Conservation (phyloP, 2,888 invertebrate genomes). For the Lepidocyrtoides sp. region DNA sequence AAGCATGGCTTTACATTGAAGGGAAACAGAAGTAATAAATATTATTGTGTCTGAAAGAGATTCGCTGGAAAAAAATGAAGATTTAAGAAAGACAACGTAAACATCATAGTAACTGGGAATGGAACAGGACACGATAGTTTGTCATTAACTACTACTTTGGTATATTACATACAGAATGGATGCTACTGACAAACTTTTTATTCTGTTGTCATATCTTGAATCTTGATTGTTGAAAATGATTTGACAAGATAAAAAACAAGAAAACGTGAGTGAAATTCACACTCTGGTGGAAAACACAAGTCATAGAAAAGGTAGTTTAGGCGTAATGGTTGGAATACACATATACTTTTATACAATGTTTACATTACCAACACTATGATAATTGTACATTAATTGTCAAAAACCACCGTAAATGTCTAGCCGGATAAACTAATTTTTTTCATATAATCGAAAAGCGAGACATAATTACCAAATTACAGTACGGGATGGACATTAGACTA, state of each 20-base stretch:
- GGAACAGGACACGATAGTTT: not conserved
- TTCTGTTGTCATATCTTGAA: not conserved
- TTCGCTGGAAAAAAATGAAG: not conserved
- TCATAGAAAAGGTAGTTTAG: no score
- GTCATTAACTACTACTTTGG: no score
- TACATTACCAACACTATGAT: no score
- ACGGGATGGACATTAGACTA: not conserved
- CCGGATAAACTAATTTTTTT: no score
- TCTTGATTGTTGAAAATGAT: not conserved
- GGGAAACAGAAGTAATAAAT: conserved; percentile 32
- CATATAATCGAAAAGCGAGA: not conserved
- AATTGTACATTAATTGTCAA: no score
- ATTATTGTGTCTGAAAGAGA: not conserved
- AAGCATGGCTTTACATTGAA: not conserved
- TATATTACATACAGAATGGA: not conserved
- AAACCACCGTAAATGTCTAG: no score
- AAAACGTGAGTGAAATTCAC: conserved; percentile 25
- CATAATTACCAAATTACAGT: not conserved
- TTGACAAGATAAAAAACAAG: conserved; percentile 1
- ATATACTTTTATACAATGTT: no score
- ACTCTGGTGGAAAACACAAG: not conserved
- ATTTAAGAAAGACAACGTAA: not conserved
- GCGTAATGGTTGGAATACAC: no score
- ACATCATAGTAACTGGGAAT: not conserved
- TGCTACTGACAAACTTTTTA: not conserved